Percentiles rank a stretch among this genome's conserved stretches.
These are phyloP conservation scores for Phyto melanocephala DNA, from an alignment of 2,888 invertebrate genomes.

Conservation along the genomic window DNA sequence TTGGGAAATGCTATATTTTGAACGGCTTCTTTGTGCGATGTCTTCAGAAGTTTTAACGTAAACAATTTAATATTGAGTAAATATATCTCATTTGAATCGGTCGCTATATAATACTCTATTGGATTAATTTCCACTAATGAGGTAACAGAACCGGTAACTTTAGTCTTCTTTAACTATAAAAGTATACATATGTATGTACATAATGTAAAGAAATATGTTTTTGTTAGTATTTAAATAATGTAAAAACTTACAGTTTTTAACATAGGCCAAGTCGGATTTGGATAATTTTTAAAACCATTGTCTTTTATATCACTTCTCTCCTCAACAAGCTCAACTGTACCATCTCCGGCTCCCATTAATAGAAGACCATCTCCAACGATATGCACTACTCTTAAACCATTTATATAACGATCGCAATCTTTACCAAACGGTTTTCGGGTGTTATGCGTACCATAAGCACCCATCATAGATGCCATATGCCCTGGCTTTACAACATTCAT, in stretches of 20 bases:
- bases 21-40: constrained; percentile 90
- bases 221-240: too few species aligned
- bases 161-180: constrained; percentile 80
- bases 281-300: constrained; percentile 75
- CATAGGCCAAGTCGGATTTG: constrained; percentile 81
- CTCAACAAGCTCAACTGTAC: constrained; percentile 86
- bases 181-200: neutral
- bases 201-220: too few species aligned
- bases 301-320: constrained; percentile 79
- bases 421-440: constrained; percentile 76
- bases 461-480: constrained; percentile 79
- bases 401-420: constrained; percentile 77
- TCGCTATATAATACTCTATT: constrained; percentile 86
- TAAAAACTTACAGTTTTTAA: constrained; percentile 79
- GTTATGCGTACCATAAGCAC: constrained; percentile 80
- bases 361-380: constrained; percentile 82
- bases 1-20: constrained; percentile 90
- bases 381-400: constrained; percentile 82
- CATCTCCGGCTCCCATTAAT: constrained; percentile 92
- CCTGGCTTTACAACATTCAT: constrained; percentile 69
- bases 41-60: constrained; percentile 84
- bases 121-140: constrained; percentile 84
- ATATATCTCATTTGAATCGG: constrained; percentile 89
- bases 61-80: constrained; percentile 85
- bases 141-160: constrained; percentile 85